These are phyloP conservation scores for Hyles lineata DNA, from an alignment of 2,888 invertebrate genomes.

Conservation along the genomic window DNA sequence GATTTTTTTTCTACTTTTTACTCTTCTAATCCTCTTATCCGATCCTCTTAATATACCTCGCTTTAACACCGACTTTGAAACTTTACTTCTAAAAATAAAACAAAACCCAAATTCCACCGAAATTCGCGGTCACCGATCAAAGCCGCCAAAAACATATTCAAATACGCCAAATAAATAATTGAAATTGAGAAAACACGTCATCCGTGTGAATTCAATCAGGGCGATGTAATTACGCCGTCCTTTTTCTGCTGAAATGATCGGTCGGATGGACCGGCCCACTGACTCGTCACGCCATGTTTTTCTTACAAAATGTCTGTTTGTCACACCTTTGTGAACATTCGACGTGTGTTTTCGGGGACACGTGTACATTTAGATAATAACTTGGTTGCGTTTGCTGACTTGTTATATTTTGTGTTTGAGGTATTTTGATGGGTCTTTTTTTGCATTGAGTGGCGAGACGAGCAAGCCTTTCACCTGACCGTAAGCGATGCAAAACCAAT, in stretches of 20 bases:
- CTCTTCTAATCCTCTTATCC: too few species aligned
- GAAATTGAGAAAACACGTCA: constrained; percentile 22
- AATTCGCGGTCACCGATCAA: constrained; percentile 5
- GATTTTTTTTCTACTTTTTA: too few species aligned
- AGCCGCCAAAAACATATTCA: background rate
- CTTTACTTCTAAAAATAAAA: too few species aligned
- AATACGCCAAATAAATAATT: background rate
- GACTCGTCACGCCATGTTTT: background rate
- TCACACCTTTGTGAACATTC: constrained; percentile 2
- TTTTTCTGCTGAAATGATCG: constrained; percentile 29
- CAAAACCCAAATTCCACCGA: too few species aligned
- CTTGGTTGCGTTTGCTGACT: background rate
- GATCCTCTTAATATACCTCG: too few species aligned
- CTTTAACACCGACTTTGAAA: too few species aligned
- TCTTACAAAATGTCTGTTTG: background rate
- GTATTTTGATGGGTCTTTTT: too few species aligned
- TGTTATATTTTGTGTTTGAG: background rate
- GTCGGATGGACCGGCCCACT: background rate
- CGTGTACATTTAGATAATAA: background rate
- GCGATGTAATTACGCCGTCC: constrained; percentile 52
- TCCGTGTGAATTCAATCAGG: constrained; percentile 48
- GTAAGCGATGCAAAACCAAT: too few species aligned
- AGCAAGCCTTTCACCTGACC: too few species aligned
- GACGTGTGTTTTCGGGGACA: background rate
- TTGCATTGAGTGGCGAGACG: too few species aligned